Evolutionary conservation across 2,113 vertebrate species (phyloP).

Genomic region (Hypomesus transpacificus): DNA sequence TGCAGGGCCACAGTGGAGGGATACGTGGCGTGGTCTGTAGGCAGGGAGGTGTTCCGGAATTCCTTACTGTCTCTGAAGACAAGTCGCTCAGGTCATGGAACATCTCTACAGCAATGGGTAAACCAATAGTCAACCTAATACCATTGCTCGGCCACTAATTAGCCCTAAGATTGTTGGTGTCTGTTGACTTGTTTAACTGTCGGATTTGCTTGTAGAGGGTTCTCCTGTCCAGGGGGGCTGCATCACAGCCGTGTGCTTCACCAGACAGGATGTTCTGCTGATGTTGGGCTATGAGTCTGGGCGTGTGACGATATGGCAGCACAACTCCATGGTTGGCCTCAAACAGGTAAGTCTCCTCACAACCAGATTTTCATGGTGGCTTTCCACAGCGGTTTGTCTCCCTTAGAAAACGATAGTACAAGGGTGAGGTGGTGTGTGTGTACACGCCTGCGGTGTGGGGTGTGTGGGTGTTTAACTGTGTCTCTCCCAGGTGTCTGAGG

Average conservation of each 20-base stretch:
- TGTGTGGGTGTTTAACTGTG: slow-evolving; percentile 2
- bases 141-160: neutral
- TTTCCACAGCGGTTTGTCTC: no score
- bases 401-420: neutral
- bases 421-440: neutral
- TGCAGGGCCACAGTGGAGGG: slow-evolving; percentile 63
- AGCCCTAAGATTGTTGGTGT: neutral
- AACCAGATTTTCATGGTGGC: neutral
- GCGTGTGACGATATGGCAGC: slow-evolving; percentile 74
- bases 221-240: slow-evolving; percentile 27
- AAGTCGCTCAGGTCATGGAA: slow-evolving; percentile 65
- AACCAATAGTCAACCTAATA: neutral
- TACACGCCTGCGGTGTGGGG: slow-evolving; percentile 5
- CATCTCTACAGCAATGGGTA: slow-evolving; percentile 38
- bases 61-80: slow-evolving; percentile 70
- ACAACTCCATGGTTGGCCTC: slow-evolving; percentile 39
- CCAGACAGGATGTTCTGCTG: slow-evolving; percentile 58
- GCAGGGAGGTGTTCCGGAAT: slow-evolving; percentile 26
- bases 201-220: slow-evolving; percentile 37
- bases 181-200: neutral
- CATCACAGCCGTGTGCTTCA: slow-evolving; percentile 73
- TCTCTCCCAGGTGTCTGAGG: slow-evolving; percentile 47
- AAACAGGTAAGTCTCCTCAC: slow-evolving; percentile 59
- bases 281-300: slow-evolving; percentile 71
- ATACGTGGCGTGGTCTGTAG: slow-evolving; percentile 49